These are phyloP conservation scores for Drosophila elegans DNA, from an alignment of 1,140 invertebrate genomes.

Conservation along the genomic window DNA sequence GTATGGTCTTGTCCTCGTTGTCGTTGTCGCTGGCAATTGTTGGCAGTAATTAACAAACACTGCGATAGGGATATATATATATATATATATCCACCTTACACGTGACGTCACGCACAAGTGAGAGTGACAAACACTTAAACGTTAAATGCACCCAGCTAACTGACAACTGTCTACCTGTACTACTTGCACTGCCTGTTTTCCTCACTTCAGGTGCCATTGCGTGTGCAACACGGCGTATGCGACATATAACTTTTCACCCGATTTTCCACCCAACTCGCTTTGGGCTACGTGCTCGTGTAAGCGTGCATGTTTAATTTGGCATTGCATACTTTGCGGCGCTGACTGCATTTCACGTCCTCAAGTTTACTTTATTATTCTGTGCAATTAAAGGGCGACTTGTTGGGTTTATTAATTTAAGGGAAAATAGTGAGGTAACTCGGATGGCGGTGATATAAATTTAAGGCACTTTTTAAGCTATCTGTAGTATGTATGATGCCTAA, in stretches of 20 bases:
- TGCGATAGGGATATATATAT: slow-evolving; percentile 1
- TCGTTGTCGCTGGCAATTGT: slow-evolving; percentile 60
- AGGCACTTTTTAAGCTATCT: too few relatives aligned
- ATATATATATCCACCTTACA: slow-evolving; percentile 27
- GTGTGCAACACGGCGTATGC: slow-evolving; percentile 63
- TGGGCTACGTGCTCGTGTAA: slow-evolving; percentile 65
- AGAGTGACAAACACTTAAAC: slow-evolving; percentile 77
- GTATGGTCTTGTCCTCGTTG: slow-evolving; percentile 11
- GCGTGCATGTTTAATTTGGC: slow-evolving; percentile 78
- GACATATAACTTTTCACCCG: slow-evolving; percentile 59
- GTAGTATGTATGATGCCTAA: not conserved
- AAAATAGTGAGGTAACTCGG: not conserved
- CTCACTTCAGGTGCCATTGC: slow-evolving; percentile 66
- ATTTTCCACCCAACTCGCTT: slow-evolving; percentile 2
- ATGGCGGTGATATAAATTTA: too few relatives aligned
- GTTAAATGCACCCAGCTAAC: slow-evolving; percentile 73
- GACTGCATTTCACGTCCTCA: slow-evolving; percentile 26
- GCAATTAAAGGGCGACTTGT: slow-evolving; percentile 23
- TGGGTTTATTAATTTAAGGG: slow-evolving; percentile 14
- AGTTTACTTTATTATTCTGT: slow-evolving; percentile 37
- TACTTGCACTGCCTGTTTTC: slow-evolving; percentile 3
- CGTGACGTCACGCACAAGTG: slow-evolving; percentile 77
- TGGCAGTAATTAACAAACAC: slow-evolving; percentile 73
- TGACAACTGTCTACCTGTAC: slow-evolving; percentile 20
- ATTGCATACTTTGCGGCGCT: slow-evolving; percentile 63